Conservation (phyloP, 2,888 invertebrate genomes). For the Pomacea canaliculata region DNA sequence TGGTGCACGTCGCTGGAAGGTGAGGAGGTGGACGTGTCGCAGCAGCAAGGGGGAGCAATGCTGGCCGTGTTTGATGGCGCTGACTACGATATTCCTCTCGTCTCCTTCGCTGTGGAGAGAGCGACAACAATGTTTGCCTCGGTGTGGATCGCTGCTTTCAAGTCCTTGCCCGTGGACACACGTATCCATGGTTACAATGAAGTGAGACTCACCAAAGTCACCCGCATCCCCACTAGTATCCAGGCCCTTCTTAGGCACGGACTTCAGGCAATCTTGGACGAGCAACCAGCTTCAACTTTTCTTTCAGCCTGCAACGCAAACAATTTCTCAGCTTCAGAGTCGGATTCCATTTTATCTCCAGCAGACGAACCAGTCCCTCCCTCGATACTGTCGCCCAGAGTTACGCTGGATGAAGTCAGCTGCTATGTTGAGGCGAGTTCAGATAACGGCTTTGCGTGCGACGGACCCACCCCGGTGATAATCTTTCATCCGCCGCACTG, state of each 20-base stretch:
- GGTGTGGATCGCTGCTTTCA: constrained; percentile 3
- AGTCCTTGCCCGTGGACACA: not conserved
- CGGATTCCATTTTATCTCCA: too few species aligned
- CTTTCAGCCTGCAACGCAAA: not conserved
- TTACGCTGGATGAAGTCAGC: too few species aligned
- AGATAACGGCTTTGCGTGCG: constrained; percentile 8
- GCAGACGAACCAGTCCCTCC: too few species aligned
- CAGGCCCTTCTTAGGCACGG: constrained; percentile 13
- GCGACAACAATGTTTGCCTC: not conserved
- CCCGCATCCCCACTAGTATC: constrained; percentile 6
- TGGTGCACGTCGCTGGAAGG: not conserved
- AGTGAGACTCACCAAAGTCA: constrained; percentile 1
- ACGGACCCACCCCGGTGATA: constrained; percentile 17
- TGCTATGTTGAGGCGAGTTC: constrained; percentile 1
- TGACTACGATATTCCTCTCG: not conserved
- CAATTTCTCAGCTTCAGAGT: not conserved
- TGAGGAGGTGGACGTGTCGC: not conserved
- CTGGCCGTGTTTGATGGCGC: constrained; percentile 15
- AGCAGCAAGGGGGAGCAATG: not conserved
- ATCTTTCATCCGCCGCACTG: constrained; percentile 9
- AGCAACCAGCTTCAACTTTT: not conserved
- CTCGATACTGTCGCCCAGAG: too few species aligned
- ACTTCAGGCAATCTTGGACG: not conserved
- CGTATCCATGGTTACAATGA: not conserved
- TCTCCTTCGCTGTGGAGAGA: not conserved